Evolutionary conservation across 2,888 invertebrate species (phyloP).

Genomic region (Athalia circularis): DNA sequence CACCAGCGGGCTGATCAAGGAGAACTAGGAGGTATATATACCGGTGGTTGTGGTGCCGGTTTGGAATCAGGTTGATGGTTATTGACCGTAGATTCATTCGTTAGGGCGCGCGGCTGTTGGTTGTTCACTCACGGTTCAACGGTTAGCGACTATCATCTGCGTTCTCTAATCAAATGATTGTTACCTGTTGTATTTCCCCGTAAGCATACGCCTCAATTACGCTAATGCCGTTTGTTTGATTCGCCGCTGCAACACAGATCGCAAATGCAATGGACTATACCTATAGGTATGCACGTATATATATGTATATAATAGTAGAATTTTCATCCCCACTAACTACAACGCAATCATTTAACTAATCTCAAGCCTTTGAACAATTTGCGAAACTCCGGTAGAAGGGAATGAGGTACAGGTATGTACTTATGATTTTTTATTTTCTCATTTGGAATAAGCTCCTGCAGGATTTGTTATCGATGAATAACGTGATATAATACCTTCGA

Average conservation of each 20-base stretch:
- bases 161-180: slow-evolving; percentile 34
- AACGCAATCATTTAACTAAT: not conserved
- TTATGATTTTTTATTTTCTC: too few relatives aligned
- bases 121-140: not conserved
- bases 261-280: too few relatives aligned
- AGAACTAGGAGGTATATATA: not conserved
- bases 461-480: slow-evolving; percentile 45
- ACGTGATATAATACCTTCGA: not conserved
- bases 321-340: too few relatives aligned
- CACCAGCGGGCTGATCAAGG: not conserved
- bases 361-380: slow-evolving; percentile 16
- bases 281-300: too few relatives aligned
- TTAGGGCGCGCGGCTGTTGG: not conserved
- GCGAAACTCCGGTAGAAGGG: too few relatives aligned
- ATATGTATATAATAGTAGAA: too few relatives aligned
- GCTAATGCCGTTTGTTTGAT: slow-evolving; percentile 31
- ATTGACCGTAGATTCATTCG: slow-evolving; percentile 12
- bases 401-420: too few relatives aligned
- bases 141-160: slow-evolving; percentile 10
- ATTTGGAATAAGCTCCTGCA: too few relatives aligned
- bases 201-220: slow-evolving; percentile 31
- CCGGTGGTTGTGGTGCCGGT: not conserved
- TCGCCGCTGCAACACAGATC: not conserved
- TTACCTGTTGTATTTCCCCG: slow-evolving; percentile 34
- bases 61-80: slow-evolving; percentile 9